Percentiles rank a stretch among this genome's conserved stretches.
phyloP scores from a whole-genome alignment of 2,797 vertebrate genomes.

The Platyrinchus mystaceus region DNA sequence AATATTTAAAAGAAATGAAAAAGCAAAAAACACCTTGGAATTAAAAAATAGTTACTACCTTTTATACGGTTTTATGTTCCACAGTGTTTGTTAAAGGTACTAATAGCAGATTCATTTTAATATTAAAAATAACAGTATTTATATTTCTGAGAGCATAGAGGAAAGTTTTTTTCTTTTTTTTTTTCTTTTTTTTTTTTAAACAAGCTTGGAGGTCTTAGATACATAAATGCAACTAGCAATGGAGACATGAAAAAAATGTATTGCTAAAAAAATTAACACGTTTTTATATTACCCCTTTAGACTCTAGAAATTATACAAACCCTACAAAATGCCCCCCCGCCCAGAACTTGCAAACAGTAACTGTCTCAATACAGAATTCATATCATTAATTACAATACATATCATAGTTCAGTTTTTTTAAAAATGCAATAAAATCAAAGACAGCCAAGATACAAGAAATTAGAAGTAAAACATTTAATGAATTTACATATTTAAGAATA shows the following conservation, averaged over 20 bases:
- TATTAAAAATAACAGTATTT: conserved; percentile 99
- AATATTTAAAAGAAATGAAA: conserved; percentile 87
- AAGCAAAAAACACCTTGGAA: conserved; percentile 79
- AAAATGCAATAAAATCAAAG: conserved; percentile 82
- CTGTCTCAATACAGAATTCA: conserved; percentile 77
- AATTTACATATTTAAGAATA: conserved; percentile 86
- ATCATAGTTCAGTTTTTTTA: conserved; percentile 73
- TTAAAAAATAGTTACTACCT: conserved; percentile 88
- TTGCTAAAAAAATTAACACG: conserved; percentile 72
- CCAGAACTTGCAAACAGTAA: conserved; percentile 66
- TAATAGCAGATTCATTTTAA: conserved; percentile 87
- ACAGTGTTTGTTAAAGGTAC: conserved; percentile 89
- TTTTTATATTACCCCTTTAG: conserved; percentile 79
- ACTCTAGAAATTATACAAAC: conserved; percentile 81
- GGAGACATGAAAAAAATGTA: conserved; percentile 65
- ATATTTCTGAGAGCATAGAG: conserved; percentile 83
- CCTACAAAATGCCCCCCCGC: conserved; percentile 75
- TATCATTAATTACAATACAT: conserved; percentile 82
- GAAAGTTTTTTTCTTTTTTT: conserved; percentile 67
- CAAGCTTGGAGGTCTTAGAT: conserved; percentile 83
- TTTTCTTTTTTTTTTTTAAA: conserved; percentile 69
- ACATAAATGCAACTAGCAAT: conserved; percentile 73
- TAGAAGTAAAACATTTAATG: conserved; percentile 83
- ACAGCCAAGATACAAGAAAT: conserved; percentile 82
- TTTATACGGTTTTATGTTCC: conserved; percentile 84